A percentile compares a stretch with the other conserved stretches of the same genome.
phyloP scores from a whole-genome alignment of 2,888 invertebrate genomes.

The Papilio protenor region DNA sequence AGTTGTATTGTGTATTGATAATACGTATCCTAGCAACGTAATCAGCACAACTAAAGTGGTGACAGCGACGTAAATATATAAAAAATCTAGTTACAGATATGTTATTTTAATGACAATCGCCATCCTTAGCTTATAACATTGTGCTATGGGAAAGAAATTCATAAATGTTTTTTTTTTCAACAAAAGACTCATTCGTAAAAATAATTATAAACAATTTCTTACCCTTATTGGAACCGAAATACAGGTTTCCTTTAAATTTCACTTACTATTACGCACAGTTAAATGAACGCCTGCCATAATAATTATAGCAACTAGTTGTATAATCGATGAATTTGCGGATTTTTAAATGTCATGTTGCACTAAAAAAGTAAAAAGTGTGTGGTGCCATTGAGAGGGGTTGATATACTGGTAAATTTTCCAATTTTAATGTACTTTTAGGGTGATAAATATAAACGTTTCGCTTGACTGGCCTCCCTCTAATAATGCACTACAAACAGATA shows the following conservation, averaged over 20 bases:
- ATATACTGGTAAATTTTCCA: slow-evolving; percentile 65
- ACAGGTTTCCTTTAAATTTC: slow-evolving; percentile 4
- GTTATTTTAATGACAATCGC: neutral
- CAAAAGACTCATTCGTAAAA: neutral
- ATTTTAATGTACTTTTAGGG: slow-evolving; percentile 58
- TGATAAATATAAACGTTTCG: slow-evolving; percentile 56
- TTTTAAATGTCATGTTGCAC: slow-evolving; percentile 29
- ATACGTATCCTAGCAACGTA: slow-evolving; percentile 73
- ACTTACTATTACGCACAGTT: neutral
- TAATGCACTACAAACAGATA: slow-evolving; percentile 53
- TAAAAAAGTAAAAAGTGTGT: slow-evolving; percentile 50
- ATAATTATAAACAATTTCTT: neutral
- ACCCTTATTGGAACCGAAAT: slow-evolving; percentile 9
- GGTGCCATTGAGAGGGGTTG: slow-evolving; percentile 50
- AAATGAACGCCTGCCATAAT: slow-evolving; percentile 46
- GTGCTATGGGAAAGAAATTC: neutral
- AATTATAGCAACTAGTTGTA: slow-evolving; percentile 49
- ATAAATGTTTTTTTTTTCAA: neutral
- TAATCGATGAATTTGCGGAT: slow-evolving; percentile 50
- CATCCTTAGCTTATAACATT: neutral
- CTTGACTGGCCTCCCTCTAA: slow-evolving; percentile 64
- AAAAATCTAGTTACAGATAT: neutral
- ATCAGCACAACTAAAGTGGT: slow-evolving; percentile 54
- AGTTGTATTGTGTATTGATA: slow-evolving; percentile 45
- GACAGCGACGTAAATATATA: slow-evolving; percentile 22